phyloP scores from a whole-genome alignment of 2,113 vertebrate genomes.

The Cichladusa arquata region DNA sequence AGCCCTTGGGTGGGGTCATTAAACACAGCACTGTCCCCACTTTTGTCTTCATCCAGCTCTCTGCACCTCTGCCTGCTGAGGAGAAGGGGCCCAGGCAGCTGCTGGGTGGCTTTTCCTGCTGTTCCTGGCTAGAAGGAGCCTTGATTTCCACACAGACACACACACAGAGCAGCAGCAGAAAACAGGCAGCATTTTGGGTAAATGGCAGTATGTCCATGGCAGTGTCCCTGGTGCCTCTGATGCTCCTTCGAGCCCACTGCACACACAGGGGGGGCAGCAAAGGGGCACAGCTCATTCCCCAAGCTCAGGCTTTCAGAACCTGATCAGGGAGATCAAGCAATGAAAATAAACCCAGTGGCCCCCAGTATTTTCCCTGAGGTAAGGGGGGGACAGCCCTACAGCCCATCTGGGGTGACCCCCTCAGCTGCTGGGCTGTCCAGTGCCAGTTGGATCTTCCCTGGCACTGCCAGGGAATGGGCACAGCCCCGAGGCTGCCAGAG shows the following conservation, averaged over 20 bases:
- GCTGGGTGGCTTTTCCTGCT: not conserved
- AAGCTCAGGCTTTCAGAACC: not conserved
- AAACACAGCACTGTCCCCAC: not conserved
- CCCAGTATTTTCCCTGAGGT: fast-evolving
- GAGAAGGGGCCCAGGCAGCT: not conserved
- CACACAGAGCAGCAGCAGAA: not conserved
- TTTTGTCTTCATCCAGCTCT: not conserved
- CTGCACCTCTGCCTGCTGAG: not conserved
- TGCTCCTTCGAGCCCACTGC: fast-evolving
- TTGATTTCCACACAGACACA: not conserved
- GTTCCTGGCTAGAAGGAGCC: not conserved
- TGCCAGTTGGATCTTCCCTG: not conserved
- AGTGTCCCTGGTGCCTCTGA: not conserved
- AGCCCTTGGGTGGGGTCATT: not conserved
- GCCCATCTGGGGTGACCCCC: not conserved
- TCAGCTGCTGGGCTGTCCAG: not conserved
- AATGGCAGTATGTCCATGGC: no score
- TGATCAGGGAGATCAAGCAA: not conserved
- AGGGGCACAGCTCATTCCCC: fast-evolving
- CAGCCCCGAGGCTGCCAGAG: not conserved
- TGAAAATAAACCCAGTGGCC: not conserved
- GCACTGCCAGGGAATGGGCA: not conserved
- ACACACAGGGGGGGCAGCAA: not conserved
- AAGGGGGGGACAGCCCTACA: not conserved
- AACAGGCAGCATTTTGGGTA: not conserved